Evolutionary conservation across 1,140 invertebrate species (phyloP), one percentile per base, ranked within the genome.

Genomic region (Drosophila lowei): DNA sequence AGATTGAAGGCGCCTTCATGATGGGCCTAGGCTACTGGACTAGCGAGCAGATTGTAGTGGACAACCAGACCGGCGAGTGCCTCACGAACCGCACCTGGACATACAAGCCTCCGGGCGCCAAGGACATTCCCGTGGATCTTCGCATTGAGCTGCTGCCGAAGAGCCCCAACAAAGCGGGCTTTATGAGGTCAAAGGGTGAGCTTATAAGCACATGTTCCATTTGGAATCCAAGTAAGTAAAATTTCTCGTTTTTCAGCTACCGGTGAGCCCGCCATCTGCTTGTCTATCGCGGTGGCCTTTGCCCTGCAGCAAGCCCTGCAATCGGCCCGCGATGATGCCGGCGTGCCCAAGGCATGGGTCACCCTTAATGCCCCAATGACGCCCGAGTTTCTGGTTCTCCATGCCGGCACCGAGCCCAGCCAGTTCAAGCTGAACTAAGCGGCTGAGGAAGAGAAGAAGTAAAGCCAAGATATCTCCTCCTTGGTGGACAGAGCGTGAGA

Each of bases 1-100:
- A 98, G 93, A 92, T 94, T 65, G 89, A 91, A 18, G 97, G 96
- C 13, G 95, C 95, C 1, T 96, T 96, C 84, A 92, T 97, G 2
- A 97, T 97, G 95, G 97, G 96, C 2, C 70, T 96, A 2, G 97
- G 97, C 34, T 95, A 96, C 81, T 96, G 94, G 93, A 94, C 95
- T 0, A 92, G 91, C 3, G 97, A 98, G 90, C 92, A 95, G 57
- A 83, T 96, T 25, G 92, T 94, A 0, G 95, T 93, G 68, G 93
- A 96, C 83, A 90, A 92, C 13, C 77, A 93, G 34, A 95, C 94
- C 15, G 97, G 96, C 11, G 91, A 93, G 66, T 91, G 95, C 15
- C 91, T 96, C 0, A 96, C 95, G 8, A 94, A 95, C 71, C 93
- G 95, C 72, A 96, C 96, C 23, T 96, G 96, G 94, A 95, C 93